Conservation (phyloP, 1,140 invertebrate genomes). For the Drosophila willistoni region DNA sequence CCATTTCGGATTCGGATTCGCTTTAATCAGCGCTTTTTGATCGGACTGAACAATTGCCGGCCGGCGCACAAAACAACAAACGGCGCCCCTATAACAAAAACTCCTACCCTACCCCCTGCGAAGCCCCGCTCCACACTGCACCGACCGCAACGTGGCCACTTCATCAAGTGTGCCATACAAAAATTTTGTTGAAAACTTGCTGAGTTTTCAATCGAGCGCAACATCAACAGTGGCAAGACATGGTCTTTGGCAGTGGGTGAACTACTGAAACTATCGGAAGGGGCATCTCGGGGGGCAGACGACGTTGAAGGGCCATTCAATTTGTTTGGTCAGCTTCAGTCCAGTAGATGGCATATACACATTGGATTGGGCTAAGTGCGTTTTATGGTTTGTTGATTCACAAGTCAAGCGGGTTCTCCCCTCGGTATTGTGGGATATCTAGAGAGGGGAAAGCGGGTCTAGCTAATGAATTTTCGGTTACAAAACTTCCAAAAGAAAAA, state of each 20-base stretch:
- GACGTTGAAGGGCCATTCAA: slow-evolving; percentile 33
- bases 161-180: slow-evolving; percentile 38
- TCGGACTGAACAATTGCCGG: slow-evolving; percentile 69
- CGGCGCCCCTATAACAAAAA: slow-evolving; percentile 16
- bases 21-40: slow-evolving; percentile 75
- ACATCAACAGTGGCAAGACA: slow-evolving; percentile 16
- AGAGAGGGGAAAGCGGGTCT: slow-evolving; percentile 2
- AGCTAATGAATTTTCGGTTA: slow-evolving; percentile 44
- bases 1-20: slow-evolving; percentile 34
- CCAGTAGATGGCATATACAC: slow-evolving; percentile 33
- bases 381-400: slow-evolving; percentile 61
- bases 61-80: slow-evolving; percentile 44
- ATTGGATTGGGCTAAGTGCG: slow-evolving; percentile 60
- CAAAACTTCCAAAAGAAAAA: slow-evolving; percentile 25
- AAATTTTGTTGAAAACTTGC: slow-evolving; percentile 67
- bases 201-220: slow-evolving; percentile 73
- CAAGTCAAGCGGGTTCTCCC: slow-evolving; percentile 24
- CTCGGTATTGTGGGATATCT: not conserved
- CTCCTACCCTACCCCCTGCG: too few species aligned
- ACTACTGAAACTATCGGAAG: not conserved
- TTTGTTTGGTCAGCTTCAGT: slow-evolving; percentile 68
- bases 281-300: not conserved
- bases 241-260: slow-evolving; percentile 9
- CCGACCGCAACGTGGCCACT: not conserved
- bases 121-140: not conserved